Evolutionary conservation across 2,888 invertebrate species (phyloP).

Genomic region (Melipona bicolor): DNA sequence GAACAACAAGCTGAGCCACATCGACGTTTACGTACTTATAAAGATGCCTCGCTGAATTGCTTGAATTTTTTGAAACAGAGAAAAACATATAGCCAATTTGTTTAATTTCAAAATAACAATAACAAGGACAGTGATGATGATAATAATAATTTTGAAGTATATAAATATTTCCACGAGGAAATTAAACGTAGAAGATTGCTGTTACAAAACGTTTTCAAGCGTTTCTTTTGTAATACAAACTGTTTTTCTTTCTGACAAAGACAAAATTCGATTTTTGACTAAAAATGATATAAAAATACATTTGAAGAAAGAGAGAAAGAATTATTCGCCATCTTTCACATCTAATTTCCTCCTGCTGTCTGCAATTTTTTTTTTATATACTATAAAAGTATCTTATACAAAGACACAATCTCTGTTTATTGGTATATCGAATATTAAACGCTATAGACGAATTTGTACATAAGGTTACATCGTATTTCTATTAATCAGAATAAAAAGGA

Average conservation of each 20-base stretch:
- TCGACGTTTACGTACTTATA: neutral
- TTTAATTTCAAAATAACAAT: neutral
- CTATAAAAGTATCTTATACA: conserved; percentile 12
- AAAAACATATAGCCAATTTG: neutral
- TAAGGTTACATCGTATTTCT: conserved; percentile 1
- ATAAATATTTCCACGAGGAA: neutral
- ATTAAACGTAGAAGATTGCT: conserved; percentile 8
- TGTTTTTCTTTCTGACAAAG: neutral
- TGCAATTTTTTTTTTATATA: neutral
- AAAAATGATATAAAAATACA: neutral
- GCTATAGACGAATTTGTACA: conserved; percentile 28
- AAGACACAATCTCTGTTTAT: neutral
- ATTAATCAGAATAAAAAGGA: neutral
- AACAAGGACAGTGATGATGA: neutral
- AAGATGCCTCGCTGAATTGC: neutral
- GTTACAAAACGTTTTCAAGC: neutral
- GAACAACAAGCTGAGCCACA: conserved; percentile 16
- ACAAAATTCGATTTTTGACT: neutral
- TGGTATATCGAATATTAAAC: neutral
- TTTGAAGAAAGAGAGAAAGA: neutral
- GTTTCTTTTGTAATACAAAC: neutral
- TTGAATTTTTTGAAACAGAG: neutral
- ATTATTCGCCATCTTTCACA: neutral
- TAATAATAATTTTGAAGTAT: neutral
- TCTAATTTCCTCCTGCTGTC: neutral